Base-by-base conservation (phyloP, 2,888 invertebrate genomes). In the Tyria jacobaeae region DNA sequence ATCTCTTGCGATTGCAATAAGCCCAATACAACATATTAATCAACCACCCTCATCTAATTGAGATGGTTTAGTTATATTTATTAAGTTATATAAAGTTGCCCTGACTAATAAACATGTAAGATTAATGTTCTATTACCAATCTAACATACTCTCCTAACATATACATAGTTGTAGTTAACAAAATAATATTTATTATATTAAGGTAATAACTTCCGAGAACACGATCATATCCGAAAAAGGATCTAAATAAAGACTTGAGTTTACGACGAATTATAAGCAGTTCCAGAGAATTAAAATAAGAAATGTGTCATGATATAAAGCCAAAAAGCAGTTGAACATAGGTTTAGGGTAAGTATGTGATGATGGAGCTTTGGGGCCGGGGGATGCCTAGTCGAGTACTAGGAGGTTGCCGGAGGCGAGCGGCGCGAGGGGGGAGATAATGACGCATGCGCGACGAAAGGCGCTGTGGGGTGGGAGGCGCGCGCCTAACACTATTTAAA, bases 371-470 rank as follows among this genome's bases (percentile, higher is more conserved):
- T 67, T 68, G 41, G 58, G 64, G 60, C 52, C 61, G 69, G 66
- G 54, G 73, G 73, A 71, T 72, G 70, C 71, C 72, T 62, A 52
- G 60, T 61, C 62, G 65, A 53, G 63, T 59, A 59, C 49, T 47
- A 59, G 59, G 72, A 57, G 64, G 50, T 48, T 53, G 78, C 68
- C 71, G 76, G 73, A 71, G 62, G 78, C 74, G 77, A 64, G 80
- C 77, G 80, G 80, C 72, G 86, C 81, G 90, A 89, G 90, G 86
- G 41, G 82, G 78, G 88, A 80, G 81, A 75, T 79, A 69, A 82
- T 94, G 95, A 95, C 95, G 95, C 95, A 95, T 92, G 95, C 95
- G 95, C 94, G 90, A 90, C 94, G 92, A 93, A 91, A 90, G 91
- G 91, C 87, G 84, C 83, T 79, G 89, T 86, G 91, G 92, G 94